These are phyloP conservation scores for Orchesellides sinensis DNA, from an alignment of 2,888 invertebrate genomes.

Conservation along the genomic window DNA sequence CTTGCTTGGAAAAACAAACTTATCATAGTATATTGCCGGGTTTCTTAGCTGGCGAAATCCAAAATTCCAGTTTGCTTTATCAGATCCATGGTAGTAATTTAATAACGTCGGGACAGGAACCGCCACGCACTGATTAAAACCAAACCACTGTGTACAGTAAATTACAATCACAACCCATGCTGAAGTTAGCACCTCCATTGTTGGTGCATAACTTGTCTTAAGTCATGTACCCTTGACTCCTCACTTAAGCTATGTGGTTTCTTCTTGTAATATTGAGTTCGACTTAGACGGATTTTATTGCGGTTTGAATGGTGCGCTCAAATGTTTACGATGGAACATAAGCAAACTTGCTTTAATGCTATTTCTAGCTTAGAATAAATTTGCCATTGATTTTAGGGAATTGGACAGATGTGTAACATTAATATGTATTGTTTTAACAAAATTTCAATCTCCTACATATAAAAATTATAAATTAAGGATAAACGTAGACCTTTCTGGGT, in stretches of 20 bases:
- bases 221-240: not conserved
- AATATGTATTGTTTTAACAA: no score
- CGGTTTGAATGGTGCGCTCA: not conserved
- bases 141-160: conserved; percentile 43
- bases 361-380: not conserved
- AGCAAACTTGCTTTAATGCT: not conserved
- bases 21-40: conserved; percentile 30
- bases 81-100: conserved; percentile 9
- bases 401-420: no score
- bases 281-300: not conserved
- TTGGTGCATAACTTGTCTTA: not conserved
- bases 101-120: conserved; percentile 36
- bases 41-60: conserved; percentile 14
- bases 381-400: no score
- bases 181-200: conserved; percentile 37
- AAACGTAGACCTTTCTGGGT: not conserved
- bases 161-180: conserved; percentile 21
- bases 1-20: conserved; percentile 49
- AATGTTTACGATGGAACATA: not conserved
- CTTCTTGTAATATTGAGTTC: not conserved
- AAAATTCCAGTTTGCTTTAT: conserved; percentile 11
- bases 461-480: no score
- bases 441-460: no score
- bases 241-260: not conserved
- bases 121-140: conserved; percentile 29